Evolutionary conservation across 1,140 invertebrate species (phyloP), one percentile per base, ranked within the genome.

Genomic region (Aphaenogaster rudis): DNA sequence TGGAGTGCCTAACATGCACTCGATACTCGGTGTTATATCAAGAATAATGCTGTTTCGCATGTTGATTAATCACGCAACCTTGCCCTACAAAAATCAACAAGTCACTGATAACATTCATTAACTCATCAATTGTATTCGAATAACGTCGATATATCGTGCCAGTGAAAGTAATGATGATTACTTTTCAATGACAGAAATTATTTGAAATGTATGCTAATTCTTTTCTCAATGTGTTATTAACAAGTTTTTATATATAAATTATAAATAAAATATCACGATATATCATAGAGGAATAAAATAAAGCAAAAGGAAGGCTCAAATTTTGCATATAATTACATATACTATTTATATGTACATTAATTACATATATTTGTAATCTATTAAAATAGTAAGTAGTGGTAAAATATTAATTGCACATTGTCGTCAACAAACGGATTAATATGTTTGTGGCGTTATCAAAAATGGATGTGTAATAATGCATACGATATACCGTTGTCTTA

Each of bases 61-160:
- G 11, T 52, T 28, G 81, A 88, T 80, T 86, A 80, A 89, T 67
- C 11, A 36, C 17, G 2, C 13, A 45, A 45, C 45, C 59, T 88
- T 79, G 66, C 67, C 48, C 15, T 52, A 88, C 17, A 67, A 61
- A 89, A 78, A 50, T 48, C 5, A 54, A 39, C 15, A 42, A 21
- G 48, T n/a, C 33, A 52, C 17, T 36, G 42, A 50, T 71, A 42
- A 21, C 69, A 33, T 67, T 48, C 52, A 72, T 59, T 72, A 81
- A 71, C 8, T 28, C 11, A 28, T 54, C 36, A n/a, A 71, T 72
- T 28, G 17, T 54, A 39, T 42, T 71, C 15, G 17, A 79, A 9
- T 1, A 77, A 33, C 2, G n/a, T 50, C 9, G 21, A 15, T 21
- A 48, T 21, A 39, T 39, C n/a, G 4, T 21, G 39, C 6, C 13